Percentiles rank a stretch among this genome's conserved stretches.
Conservation (phyloP, 2,888 invertebrate species). For the Pseudococcus jackbeardsleyi region DNA sequence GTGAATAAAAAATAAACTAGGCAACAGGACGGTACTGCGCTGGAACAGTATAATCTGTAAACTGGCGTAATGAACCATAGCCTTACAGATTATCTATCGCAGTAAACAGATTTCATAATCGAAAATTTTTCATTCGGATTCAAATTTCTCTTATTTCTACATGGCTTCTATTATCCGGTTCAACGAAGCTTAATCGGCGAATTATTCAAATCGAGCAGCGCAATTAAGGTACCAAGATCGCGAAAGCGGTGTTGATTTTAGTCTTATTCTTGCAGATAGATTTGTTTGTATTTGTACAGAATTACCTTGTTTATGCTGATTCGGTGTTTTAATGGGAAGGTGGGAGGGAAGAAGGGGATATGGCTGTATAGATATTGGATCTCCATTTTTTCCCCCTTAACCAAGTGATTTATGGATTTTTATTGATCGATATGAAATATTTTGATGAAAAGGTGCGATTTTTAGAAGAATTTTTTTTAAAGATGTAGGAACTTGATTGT, state of each 20-base stretch:
- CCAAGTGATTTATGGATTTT: too few relatives aligned
- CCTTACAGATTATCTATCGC: constrained; percentile 1
- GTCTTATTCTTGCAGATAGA: neutral
- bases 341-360: too few relatives aligned
- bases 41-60: constrained; percentile 44
- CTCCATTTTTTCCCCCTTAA: too few relatives aligned
- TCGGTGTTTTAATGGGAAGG: too few relatives aligned
- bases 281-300: neutral
- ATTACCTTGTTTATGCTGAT: neutral
- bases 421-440: too few relatives aligned
- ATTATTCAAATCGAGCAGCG: constrained; percentile 55
- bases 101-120: constrained; percentile 50
- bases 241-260: constrained; percentile 52
- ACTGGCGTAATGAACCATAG: constrained; percentile 58
- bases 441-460: too few relatives aligned
- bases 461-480: too few relatives aligned
- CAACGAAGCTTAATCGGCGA: constrained; percentile 52
- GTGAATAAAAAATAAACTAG: constrained; percentile 36
- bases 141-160: constrained; percentile 58
- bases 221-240: constrained; percentile 30
- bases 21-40: constrained; percentile 55
- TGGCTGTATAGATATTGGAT: too few relatives aligned
- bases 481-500: too few relatives aligned
- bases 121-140: constrained; percentile 54
- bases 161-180: constrained; percentile 58